Base-by-base conservation (phyloP, 2,797 vertebrate genomes). In the Dendrocincla tyrannina region DNA sequence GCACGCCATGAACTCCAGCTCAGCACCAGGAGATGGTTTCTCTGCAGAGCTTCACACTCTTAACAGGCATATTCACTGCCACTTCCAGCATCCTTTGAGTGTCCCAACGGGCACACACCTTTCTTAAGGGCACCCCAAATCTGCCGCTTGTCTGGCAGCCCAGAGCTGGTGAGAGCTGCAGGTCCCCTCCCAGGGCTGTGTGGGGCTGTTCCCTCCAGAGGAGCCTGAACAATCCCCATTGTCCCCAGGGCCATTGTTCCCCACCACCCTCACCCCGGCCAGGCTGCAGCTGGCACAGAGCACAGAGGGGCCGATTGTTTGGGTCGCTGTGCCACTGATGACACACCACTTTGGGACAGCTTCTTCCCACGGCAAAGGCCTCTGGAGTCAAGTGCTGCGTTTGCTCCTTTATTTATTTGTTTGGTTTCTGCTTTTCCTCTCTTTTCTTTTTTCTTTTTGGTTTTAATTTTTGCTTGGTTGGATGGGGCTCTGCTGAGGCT, bases 61-160 rank as follows among this genome's bases (percentile, higher is more conserved):
- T 58, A 39, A 20, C 32, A 67, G 47, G 18, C 13, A 1, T 11
- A 9, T 6, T 63, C 39, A 4, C 37, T 52, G 62, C 59, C 33
- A 0, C 33, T 55, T 59, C 33, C 60, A 69, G 74, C 66, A 69
- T 18, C 81, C 76, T 25, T 3, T n/a, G 75, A 30, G 11, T 0
- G 0, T 19, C 89, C 37, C 27, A 12, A 6, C 0, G 0, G 41
- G 28, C 52, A 70, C 84, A 52, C 0, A 0, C 20, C 50, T 35
- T 69, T 76, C 39, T 28, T 10, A 66, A 58, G 60, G 64, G 13
- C 79, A 72, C 50, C 75, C 64, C 76, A 85, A 11, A 75, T 67
- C 58, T 75, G 49, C 66, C 80, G 9, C 77, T 56, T 60, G 58
- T 52, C 87, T 73, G 83, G 58, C 84, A 78, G 37, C 50, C 28